Percentiles rank a stretch among this genome's conserved stretches.
phyloP scores from a whole-genome alignment of 2,113 vertebrate genomes.

The Xenotilapia longispinis region DNA sequence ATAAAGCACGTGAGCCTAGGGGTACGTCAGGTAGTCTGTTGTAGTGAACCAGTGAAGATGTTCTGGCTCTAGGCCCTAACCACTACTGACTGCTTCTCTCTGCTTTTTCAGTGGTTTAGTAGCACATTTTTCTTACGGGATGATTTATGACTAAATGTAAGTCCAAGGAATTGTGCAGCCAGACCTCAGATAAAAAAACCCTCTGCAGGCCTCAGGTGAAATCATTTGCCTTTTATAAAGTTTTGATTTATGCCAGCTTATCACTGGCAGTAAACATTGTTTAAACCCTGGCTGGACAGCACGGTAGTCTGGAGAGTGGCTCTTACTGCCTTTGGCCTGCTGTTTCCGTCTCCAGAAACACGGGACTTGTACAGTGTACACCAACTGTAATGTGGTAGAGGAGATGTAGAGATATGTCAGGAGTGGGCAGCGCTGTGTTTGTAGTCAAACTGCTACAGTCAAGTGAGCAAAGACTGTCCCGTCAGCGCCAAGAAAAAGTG shows the following conservation, averaged over 20 bases:
- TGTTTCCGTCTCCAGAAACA: slow-evolving; percentile 45
- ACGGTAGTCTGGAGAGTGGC: slow-evolving; percentile 33
- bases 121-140: background rate
- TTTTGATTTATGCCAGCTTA: slow-evolving; percentile 48
- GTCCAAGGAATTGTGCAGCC: background rate
- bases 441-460: slow-evolving; percentile 9
- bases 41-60: slow-evolving; percentile 5
- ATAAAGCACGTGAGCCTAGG: background rate
- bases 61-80: slow-evolving; percentile 20
- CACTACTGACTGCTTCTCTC: background rate
- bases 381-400: slow-evolving; percentile 24
- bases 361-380: slow-evolving; percentile 21
- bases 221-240: slow-evolving; percentile 52
- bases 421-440: slow-evolving; percentile 20
- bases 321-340: slow-evolving; percentile 5
- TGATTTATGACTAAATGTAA: slow-evolving; percentile 50
- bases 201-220: slow-evolving; percentile 42
- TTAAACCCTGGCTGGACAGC: slow-evolving; percentile 24
- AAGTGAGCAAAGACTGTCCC: slow-evolving; percentile 20
- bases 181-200: slow-evolving; percentile 38
- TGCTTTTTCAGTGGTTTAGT: slow-evolving; percentile 8
- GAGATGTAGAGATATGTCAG: slow-evolving; percentile 53
- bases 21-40: slow-evolving; percentile 10
- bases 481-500: slow-evolving; percentile 64
- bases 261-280: slow-evolving; percentile 40